phyloP scores from a whole-genome alignment of 92 coral and sea anemone species.

The Bergia sp. region DNA sequence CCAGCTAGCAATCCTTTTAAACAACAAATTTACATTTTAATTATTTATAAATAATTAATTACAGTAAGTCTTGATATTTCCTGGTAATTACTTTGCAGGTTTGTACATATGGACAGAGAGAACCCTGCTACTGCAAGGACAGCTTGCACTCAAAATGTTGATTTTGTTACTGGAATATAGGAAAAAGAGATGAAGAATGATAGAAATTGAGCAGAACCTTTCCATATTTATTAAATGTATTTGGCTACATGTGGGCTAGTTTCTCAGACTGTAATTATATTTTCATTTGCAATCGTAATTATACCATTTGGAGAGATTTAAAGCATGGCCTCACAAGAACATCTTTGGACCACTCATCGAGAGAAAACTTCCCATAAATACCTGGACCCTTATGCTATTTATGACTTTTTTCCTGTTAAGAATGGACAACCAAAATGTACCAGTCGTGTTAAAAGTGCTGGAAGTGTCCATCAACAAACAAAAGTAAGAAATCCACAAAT shows the following conservation, averaged over 20 bases:
- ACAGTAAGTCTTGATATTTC: too few species aligned
- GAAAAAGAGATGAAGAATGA: too few species aligned
- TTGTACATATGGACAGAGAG: not conserved
- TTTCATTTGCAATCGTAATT: not conserved
- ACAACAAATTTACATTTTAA: too few species aligned
- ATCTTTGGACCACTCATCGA: constrained; percentile 69
- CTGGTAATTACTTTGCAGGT: not conserved
- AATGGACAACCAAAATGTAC: constrained; percentile 41
- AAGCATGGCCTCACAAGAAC: constrained; percentile 58
- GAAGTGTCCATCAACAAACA: constrained; percentile 40
- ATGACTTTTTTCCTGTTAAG: constrained; percentile 58
- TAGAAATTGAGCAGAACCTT: not conserved
- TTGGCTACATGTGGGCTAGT: not conserved
- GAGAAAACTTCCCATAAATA: constrained; percentile 44
- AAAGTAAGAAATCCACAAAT: constrained; percentile 29
- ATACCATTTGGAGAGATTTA: not conserved
- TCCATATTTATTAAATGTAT: too few species aligned
- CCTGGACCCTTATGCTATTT: constrained; percentile 69
- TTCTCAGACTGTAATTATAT: not conserved
- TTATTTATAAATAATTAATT: too few species aligned
- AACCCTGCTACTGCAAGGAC: not conserved
- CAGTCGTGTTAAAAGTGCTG: constrained; percentile 70
- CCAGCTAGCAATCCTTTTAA: too few species aligned
- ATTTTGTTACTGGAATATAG: too few species aligned
- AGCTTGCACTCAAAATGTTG: not conserved